Base-by-base conservation (phyloP, 2,113 vertebrate genomes). In the Oryzias curvinotus region DNA sequence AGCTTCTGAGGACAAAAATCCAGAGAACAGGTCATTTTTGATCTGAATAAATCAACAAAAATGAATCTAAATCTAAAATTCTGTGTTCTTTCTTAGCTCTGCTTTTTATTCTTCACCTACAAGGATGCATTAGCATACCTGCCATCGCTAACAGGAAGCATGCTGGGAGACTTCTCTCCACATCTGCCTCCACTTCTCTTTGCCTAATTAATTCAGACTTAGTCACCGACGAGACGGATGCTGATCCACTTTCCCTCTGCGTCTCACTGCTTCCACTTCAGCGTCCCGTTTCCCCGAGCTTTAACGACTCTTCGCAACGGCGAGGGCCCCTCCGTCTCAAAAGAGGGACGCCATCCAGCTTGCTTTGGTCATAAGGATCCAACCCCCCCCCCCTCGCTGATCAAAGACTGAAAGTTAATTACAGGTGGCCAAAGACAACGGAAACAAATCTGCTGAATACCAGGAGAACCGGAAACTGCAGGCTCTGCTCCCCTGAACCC, bases 181-280 rank as follows among this genome's bases (percentile, higher is more conserved):
- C 66, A 71, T 55, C 56, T 75, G 68, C 49, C 42, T 53, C 44
- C 13, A 17, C 54, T 53, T 54, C 43, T 46, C 23, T 66, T 48
- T 30, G 36, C 25, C 54, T 69, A 57, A 80, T 80, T 61, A 62
- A 74, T 62, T 73, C 59, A 52, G 21, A 52, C 19, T 49, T 19
- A 2, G 1, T 52, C 51, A 53, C 1, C 7, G 15, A 43, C 52
- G 53, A 55, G 26, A 25, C 8, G 18, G 66, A 26, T 50, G 36
- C 36, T 45, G 58, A 57, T 36, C 36, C 25, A 6, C 51, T 70
- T 57, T 66, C 72, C 62, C 46, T 54, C 30, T 59, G 57, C 18
- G 46, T 21, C 14, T 54, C 23, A 26, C 14, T 18, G 18, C 26
- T 42, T 25, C 48, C n/a, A 15, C n/a, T 53, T 28, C 42, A 55